Conservation (phyloP, 2,888 invertebrate genomes). For the Ommatoiulus sabulosus region DNA sequence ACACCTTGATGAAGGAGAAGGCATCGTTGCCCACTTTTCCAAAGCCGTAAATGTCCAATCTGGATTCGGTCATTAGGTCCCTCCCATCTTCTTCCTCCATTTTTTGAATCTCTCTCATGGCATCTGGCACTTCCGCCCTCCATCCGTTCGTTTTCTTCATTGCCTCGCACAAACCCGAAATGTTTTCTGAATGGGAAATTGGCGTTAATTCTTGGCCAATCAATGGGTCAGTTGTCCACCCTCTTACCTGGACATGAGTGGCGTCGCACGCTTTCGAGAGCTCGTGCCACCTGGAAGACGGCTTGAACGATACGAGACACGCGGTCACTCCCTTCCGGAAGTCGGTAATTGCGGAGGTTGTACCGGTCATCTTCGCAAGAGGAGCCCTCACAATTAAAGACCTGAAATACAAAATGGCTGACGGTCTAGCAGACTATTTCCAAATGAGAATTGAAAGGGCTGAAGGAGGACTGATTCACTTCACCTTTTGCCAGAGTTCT, state of each 20-base stretch:
- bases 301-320: background rate
- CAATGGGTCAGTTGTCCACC: background rate
- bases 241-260: background rate
- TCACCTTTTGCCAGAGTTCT: conserved; percentile 31
- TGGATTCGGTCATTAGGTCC: background rate
- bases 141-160: background rate
- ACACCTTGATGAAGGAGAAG: background rate
- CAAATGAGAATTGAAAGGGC: background rate
- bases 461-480: no score
- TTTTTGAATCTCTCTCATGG: background rate
- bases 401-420: background rate
- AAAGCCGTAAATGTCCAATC: background rate
- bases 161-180: background rate
- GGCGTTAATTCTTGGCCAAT: background rate
- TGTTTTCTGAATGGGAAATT: background rate
- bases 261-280: conserved; percentile 12
- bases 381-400: background rate
- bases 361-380: background rate
- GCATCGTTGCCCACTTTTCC: background rate
- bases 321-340: background rate
- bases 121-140: background rate
- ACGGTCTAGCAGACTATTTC: background rate
- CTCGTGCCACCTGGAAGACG: background rate
- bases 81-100: background rate
- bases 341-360: background rate